Base-by-base conservation (phyloP, 2,113 vertebrate genomes). In the Gasterosteus nipponicus region DNA sequence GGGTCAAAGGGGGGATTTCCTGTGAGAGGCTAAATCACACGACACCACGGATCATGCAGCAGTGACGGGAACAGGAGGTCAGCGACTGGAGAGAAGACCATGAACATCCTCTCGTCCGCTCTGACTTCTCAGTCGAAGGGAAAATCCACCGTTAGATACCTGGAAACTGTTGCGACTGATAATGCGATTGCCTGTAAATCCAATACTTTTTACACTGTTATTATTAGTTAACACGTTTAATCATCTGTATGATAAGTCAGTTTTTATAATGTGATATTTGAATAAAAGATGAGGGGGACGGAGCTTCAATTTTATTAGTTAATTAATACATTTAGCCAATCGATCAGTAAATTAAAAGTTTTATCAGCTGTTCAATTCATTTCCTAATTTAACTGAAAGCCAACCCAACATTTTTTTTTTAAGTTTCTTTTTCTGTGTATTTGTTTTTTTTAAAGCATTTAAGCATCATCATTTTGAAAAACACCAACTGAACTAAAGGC, bases 1-100 rank as follows among this genome's bases (percentile, higher is more conserved):
- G 65, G 73, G 74, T 81, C 60, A 82, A 68, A 75, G 65, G 71
- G 65, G 71, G 70, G 16, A 49, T 76, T 64, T 75, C 41, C 63
- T 41, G 14, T 11, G 57, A 42, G 69, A 59, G 1, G 75, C 63
- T 12, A 69, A 73, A 73, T 74, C 69, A 59, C 35, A 75, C 26
- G 38, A 58, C 5, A 5, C 60, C 77, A 78, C 69, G 73, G 44
- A 65, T 54, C 88, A 90, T 86, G 86, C 89, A 85, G 33, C 75
- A 73, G 71, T 73, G 10, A 82, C 44, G 71, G 60, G 56, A 29
- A 81, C 71, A 75, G 59, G 19, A 81, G 76, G 82, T 86, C 74
- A 58, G 65, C 7, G 31, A 53, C 35, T 71, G 5, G 2, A 78
- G 64, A 3, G 35, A 77, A 80, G 73, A 81, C 66, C 15, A 22